These are phyloP conservation scores for Caenorhabditis angaria DNA, from an alignment of 2,888 invertebrate genomes.

Conservation along the genomic window DNA sequence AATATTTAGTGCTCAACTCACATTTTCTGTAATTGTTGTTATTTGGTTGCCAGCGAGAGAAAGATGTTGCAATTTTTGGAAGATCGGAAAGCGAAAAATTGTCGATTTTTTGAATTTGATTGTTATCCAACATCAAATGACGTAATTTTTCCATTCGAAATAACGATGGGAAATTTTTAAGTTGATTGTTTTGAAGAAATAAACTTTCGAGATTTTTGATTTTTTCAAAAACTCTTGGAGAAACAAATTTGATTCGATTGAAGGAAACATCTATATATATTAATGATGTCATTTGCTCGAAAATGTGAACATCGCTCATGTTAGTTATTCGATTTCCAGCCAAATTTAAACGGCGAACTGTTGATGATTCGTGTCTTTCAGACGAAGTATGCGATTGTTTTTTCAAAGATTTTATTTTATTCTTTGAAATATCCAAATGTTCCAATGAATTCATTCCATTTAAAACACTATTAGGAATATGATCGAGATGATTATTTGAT, in stretches of 20 bases:
- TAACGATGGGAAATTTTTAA: slow-evolving; percentile 84
- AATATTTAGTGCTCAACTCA: background rate
- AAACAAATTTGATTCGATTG: slow-evolving; percentile 82
- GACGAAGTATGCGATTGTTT: slow-evolving; percentile 5
- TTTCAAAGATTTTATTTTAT: slow-evolving; percentile 59
- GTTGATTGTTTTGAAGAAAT: slow-evolving; percentile 79
- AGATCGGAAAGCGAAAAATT: slow-evolving; percentile 75
- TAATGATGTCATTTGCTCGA: slow-evolving; percentile 82
- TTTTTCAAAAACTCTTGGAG: slow-evolving; percentile 81
- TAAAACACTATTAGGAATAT: slow-evolving; percentile 53
- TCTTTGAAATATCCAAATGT: slow-evolving; percentile 76
- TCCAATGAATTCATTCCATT: slow-evolving; percentile 73
- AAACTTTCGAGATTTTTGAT: slow-evolving; percentile 82
- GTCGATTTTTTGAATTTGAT: slow-evolving; percentile 85
- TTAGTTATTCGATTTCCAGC: slow-evolving; percentile 58
- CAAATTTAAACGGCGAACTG: slow-evolving; percentile 62
- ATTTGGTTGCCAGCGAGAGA: slow-evolving; percentile 69
- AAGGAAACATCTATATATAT: slow-evolving; percentile 85
- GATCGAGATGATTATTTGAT: slow-evolving; percentile 77
- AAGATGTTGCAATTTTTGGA: slow-evolving; percentile 74
- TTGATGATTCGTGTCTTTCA: slow-evolving; percentile 28
- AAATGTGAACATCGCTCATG: slow-evolving; percentile 77
- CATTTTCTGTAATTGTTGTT: slow-evolving; percentile 56
- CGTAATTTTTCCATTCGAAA: slow-evolving; percentile 82
- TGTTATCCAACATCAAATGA: slow-evolving; percentile 90